Evolutionary conservation across 2,888 invertebrate genomes (phyloP).

Genomic region (Eupithecia dodoneata): DNA sequence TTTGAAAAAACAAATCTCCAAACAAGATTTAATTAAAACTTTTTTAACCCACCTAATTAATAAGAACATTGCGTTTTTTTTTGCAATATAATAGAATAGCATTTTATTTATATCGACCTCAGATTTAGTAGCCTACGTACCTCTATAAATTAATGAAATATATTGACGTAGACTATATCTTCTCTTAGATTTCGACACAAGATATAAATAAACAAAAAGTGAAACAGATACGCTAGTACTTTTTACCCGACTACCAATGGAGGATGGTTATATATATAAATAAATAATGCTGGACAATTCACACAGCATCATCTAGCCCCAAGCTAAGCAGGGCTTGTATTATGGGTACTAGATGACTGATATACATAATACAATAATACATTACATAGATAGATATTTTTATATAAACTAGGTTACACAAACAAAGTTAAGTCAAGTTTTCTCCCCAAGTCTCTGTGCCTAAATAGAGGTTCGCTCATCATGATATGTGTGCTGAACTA

Average conservation of each 20-base stretch:
- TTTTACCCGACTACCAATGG: too few species aligned
- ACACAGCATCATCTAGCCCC: too few species aligned
- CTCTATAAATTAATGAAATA: too few species aligned
- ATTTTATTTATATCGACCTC: not conserved
- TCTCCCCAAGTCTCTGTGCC: not conserved
- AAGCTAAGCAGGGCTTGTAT: too few species aligned
- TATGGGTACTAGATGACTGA: too few species aligned
- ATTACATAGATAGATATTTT: too few species aligned
- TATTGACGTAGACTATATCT: too few species aligned
- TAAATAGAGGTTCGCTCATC: not conserved
- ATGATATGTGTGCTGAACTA: not conserved
- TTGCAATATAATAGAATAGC: not conserved
- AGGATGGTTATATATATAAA: not conserved
- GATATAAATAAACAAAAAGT: not conserved
- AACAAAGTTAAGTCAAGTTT: not conserved
- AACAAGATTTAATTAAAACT: slow-evolving; percentile 2
- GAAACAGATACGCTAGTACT: too few species aligned
- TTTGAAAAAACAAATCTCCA: not conserved
- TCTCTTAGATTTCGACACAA: not conserved
- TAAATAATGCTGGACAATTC: too few species aligned
- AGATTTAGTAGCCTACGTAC: too few species aligned
- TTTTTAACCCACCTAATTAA: not conserved
- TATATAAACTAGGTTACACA: not conserved
- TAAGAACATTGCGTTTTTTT: not conserved
- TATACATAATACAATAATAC: too few species aligned